Evolutionary conservation across 2,113 vertebrate species (phyloP).

Genomic region (Psammodynastes pulverulentus): DNA sequence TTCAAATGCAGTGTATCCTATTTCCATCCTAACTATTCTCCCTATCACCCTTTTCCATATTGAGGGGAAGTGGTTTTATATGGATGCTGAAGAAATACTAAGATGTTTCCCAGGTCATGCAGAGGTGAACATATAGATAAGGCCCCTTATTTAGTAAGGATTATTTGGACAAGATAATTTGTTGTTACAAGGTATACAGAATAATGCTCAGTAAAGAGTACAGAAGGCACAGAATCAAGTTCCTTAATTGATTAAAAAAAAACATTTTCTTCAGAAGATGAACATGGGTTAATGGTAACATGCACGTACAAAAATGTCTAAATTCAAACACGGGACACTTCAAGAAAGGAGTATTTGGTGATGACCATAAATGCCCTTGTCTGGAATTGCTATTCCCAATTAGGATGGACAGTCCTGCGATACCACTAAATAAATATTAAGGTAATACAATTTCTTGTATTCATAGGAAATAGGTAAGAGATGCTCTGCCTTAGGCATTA

Average conservation of each 20-base stretch:
- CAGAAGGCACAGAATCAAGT: not conserved
- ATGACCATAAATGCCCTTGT: not conserved
- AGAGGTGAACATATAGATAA: not conserved
- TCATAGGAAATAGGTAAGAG: not conserved
- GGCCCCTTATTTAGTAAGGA: not conserved
- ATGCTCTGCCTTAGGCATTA: not conserved
- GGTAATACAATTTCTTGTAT: not conserved
- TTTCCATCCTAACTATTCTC: not conserved
- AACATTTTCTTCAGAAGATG: not conserved
- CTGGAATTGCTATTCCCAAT: not conserved
- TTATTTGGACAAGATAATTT: not conserved
- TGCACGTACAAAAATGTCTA: not conserved
- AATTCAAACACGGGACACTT: not conserved
- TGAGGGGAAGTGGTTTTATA: not conserved
- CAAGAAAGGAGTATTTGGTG: not conserved
- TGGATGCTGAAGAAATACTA: not conserved
- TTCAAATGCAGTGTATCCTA: not conserved
- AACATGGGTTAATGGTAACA: not conserved
- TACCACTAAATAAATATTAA: not conserved
- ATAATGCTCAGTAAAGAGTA: not conserved
- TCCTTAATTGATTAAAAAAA: not conserved
- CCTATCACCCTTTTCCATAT: not conserved
- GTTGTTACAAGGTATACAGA: not conserved
- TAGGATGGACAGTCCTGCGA: not conserved
- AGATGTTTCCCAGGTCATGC: not conserved